A percentile compares a stretch with the other conserved stretches of the same genome.
Evolutionary conservation across 2,888 invertebrate genomes (phyloP).

Genomic region (Eristalis tenax): DNA sequence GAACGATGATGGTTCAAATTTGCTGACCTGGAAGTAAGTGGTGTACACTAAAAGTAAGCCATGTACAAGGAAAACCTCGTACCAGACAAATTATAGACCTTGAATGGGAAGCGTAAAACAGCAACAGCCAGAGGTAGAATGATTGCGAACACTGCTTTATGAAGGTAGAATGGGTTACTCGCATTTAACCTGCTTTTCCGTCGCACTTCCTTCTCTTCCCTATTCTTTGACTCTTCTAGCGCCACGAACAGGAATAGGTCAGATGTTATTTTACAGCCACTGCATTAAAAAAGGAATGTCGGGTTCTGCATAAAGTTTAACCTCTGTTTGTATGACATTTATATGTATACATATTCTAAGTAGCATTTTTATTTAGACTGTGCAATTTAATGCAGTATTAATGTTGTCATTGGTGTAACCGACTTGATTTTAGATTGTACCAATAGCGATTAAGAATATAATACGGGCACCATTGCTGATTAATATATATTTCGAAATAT

Average conservation of each 20-base stretch:
- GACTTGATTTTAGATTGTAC: background rate
- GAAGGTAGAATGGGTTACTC: constrained; percentile 49
- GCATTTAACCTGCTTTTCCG: constrained; percentile 20
- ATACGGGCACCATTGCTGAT: background rate
- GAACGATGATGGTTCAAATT: constrained; percentile 26
- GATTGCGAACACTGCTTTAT: constrained; percentile 59
- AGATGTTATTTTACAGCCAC: constrained; percentile 38
- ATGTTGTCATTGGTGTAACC: background rate
- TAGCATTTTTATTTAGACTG: background rate
- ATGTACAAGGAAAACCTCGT: constrained; percentile 40
- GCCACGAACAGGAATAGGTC: constrained; percentile 40
- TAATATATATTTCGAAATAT: too few species aligned
- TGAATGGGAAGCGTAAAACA: constrained; percentile 57
- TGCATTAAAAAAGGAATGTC: constrained; percentile 37
- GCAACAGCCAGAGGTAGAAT: constrained; percentile 58
- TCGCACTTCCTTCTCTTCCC: constrained; percentile 6
- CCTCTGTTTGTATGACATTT: constrained; percentile 38
- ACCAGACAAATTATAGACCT: constrained; percentile 56
- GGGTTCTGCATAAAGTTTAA: constrained; percentile 39
- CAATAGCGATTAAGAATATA: background rate
- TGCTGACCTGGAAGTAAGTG: constrained; percentile 61
- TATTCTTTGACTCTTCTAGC: constrained; percentile 21
- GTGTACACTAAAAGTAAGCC: constrained; percentile 50
- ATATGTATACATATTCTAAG: background rate
- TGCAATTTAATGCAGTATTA: background rate